Evolutionary conservation across 1,140 invertebrate genomes (phyloP).

Genomic region (Hyles vespertilio): DNA sequence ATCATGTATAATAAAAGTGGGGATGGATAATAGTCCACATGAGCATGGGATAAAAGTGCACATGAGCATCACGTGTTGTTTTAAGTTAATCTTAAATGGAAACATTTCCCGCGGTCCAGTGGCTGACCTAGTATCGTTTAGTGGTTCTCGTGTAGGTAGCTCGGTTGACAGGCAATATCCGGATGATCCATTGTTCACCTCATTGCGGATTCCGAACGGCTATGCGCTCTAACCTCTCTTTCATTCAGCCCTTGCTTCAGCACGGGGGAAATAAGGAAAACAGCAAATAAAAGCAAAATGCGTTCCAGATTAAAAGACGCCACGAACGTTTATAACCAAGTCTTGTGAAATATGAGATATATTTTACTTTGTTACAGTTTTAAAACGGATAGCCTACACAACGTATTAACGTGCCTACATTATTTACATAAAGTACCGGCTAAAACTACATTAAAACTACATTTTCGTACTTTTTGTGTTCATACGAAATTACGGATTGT

Average conservation of each 20-base stretch:
- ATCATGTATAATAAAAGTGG: too few relatives aligned
- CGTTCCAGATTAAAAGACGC: conserved; percentile 15
- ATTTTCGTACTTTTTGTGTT: too few relatives aligned
- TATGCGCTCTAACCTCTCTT: conserved; percentile 24
- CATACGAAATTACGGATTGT: too few relatives aligned
- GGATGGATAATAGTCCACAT: too few relatives aligned
- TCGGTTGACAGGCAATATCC: conserved; percentile 62
- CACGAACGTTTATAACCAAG: not conserved
- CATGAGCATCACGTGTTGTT: conserved; percentile 4
- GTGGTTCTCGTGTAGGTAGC: conserved; percentile 20
- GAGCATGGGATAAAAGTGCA: not conserved
- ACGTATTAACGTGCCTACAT: too few relatives aligned
- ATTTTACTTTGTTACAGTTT: too few relatives aligned
- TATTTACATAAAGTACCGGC: too few relatives aligned
- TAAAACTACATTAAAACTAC: too few relatives aligned
- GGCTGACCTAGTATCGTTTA: conserved; percentile 23
- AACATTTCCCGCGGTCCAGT: conserved; percentile 18
- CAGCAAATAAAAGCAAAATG: conserved; percentile 23
- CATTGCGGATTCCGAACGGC: conserved; percentile 57
- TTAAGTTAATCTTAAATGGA: conserved; percentile 23
- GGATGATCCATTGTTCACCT: conserved; percentile 64
- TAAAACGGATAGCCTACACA: too few relatives aligned
- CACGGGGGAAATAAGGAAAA: conserved; percentile 22
- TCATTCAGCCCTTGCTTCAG: conserved; percentile 22
- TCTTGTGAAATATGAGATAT: too few relatives aligned